A percentile compares a stretch with the other conserved stretches of the same genome.
Evolutionary conservation across 2,113 vertebrate species (phyloP).

Genomic region (Megaptera novaeangliae): DNA sequence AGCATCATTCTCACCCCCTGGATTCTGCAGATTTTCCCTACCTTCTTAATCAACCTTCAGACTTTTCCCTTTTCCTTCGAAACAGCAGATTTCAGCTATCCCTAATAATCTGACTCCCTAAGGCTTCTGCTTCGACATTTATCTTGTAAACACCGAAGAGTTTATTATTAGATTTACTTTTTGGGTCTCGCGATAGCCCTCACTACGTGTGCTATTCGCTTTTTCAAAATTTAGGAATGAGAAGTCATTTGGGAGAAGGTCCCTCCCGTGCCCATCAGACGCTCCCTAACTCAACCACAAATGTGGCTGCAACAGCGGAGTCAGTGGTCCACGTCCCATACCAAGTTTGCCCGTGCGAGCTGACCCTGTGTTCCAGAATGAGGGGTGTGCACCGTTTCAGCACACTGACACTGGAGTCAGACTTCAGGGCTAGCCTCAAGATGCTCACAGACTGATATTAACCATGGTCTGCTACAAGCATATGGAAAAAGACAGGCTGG

Average conservation of each 20-base stretch:
- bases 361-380: rapidly evolving
- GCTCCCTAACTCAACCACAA: background rate
- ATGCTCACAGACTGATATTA: background rate
- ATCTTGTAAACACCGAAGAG: background rate
- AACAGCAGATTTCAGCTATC: background rate
- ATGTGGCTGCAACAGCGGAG: rapidly evolving
- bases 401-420: background rate
- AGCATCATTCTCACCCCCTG: background rate
- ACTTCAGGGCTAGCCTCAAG: background rate
- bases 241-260: background rate
- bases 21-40: background rate
- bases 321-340: rapidly evolving
- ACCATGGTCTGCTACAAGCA: background rate
- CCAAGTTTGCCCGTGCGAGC: background rate
- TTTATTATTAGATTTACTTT: background rate
- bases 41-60: background rate
- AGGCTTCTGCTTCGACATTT: background rate
- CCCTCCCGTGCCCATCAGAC: background rate
- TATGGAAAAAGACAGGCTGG: background rate
- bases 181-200: background rate
- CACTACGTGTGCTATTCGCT: background rate
- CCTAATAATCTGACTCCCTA: background rate
- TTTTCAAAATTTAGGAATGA: background rate
- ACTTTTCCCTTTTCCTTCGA: background rate
- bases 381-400: rapidly evolving